Evolutionary conservation across 2,113 vertebrate genomes (phyloP), one percentile per base, ranked within the genome.

Genomic region (Gulo gulo): DNA sequence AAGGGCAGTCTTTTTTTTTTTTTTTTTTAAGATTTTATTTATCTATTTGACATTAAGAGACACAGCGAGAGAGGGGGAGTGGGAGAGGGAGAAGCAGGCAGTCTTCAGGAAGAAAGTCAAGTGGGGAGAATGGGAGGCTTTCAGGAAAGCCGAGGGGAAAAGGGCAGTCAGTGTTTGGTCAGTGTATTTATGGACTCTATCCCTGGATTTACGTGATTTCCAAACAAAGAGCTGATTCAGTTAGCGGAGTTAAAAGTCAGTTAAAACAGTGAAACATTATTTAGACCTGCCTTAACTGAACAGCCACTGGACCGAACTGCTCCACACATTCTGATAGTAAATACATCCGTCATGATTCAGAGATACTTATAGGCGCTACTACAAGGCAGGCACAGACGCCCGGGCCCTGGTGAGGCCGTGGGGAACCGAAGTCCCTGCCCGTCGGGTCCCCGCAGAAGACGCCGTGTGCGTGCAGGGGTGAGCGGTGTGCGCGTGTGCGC

Each of bases 211-310:
- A n/a, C 7, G 31, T 59, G 39, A 42, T 81, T 55, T 69, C 83
- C 63, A 88, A 36, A 91, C 81, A 93, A 93, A 94, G 83, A 88
- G 47, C 34, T 63, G 34, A 15, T 89, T 94, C 45, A 95, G 59
- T 24, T 45, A 55, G 34, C 21, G 15, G 26, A 91, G 29, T 29
- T 23, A 31, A 34, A 69, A 84, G 24, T 12, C 20, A 71, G 11
- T 87, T 74, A n/a, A 86, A 82, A 82, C 11, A 36, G 59, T 31
- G 52, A 45, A 74, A 29, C 39, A 1, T 50, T 45, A 67, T 34
- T 83, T 45, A 69, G 45, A 18, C 16, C 59, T 67, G 50, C 31
- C 15, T 42, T 10, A n/a, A 52, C 47, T 5, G 36, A 71, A 63
- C 10, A 61, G 47, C 39, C 26, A 23, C 26, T 11, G 65, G 2